Evolutionary conservation across 1,140 invertebrate species (phyloP).

Genomic region (Manduca sexta): DNA sequence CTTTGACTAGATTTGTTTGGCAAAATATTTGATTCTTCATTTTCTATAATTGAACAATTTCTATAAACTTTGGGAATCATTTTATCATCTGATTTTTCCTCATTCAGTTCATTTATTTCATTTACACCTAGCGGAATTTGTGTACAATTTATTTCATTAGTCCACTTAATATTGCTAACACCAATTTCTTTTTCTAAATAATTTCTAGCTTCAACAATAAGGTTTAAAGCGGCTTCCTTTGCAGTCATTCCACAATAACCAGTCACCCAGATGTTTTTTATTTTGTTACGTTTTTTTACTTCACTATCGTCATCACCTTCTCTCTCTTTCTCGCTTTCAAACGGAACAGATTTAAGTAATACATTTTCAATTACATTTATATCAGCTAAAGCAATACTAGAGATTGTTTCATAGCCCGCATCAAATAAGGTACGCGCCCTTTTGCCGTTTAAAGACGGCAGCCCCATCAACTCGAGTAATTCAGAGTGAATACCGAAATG

Average conservation of each 20-base stretch:
- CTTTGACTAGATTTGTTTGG: no score
- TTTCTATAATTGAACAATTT: no score
- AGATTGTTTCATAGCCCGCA: slow-evolving; percentile 85
- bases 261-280: slow-evolving; percentile 86
- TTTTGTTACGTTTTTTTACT: slow-evolving; percentile 78
- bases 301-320: slow-evolving; percentile 82
- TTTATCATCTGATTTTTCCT: no score
- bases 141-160: slow-evolving; percentile 3
- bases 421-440: slow-evolving; percentile 90
- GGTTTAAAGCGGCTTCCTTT: slow-evolving; percentile 83
- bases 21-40: no score
- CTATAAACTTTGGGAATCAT: no score
- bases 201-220: slow-evolving; percentile 87
- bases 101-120: no score
- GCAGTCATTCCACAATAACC: slow-evolving; percentile 88
- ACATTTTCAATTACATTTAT: slow-evolving; percentile 82
- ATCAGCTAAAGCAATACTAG: slow-evolving; percentile 84
- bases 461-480: slow-evolving; percentile 91
- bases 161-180: slow-evolving; percentile 76
- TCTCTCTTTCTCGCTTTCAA: slow-evolving; percentile 84
- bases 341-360: slow-evolving; percentile 86
- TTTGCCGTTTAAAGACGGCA: slow-evolving; percentile 88
- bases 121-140: no score
- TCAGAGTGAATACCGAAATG: slow-evolving; percentile 96
- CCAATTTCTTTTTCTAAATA: slow-evolving; percentile 79